phyloP scores from a whole-genome alignment of 2,888 invertebrate species.

The Pemphredon lugubris region DNA sequence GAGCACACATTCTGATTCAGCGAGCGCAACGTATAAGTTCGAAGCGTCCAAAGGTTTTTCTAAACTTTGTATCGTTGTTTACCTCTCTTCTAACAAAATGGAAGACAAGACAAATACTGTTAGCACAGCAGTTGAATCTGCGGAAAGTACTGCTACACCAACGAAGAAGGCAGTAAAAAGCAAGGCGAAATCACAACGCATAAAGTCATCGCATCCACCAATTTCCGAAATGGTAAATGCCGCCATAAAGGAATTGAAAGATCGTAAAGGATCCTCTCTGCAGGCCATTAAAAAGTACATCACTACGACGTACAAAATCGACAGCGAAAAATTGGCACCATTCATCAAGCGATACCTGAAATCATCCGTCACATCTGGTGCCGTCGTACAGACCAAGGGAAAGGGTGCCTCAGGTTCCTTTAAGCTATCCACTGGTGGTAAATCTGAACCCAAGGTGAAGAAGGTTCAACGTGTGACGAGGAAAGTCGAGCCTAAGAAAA shows the following conservation, averaged over 20 bases:
- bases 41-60: too few relatives aligned
- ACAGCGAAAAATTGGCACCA: conserved; percentile 83
- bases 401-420: conserved; percentile 82
- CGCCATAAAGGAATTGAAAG: conserved; percentile 83
- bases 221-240: conserved; percentile 83
- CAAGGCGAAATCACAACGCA: conserved; percentile 62
- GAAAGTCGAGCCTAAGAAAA: conserved; percentile 16
- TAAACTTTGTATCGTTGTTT: too few relatives aligned
- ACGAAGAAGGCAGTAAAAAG: conserved; percentile 43
- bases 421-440: conserved; percentile 77
- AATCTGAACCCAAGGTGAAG: conserved; percentile 31
- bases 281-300: conserved; percentile 86
- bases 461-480: conserved; percentile 12
- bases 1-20: neutral
- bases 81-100: conserved; percentile 22
- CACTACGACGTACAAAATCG: conserved; percentile 83
- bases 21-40: too few relatives aligned
- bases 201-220: conserved; percentile 82
- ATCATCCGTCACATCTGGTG: conserved; percentile 82
- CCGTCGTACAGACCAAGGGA: conserved; percentile 83
- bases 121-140: conserved; percentile 17
- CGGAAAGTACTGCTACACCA: conserved; percentile 27
- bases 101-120: conserved; percentile 18
- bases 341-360: conserved; percentile 85
- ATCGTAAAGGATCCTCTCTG: conserved; percentile 84